Conservation (phyloP, 2,113 vertebrate species). For the Gnathonemus echidnorhynchus region DNA sequence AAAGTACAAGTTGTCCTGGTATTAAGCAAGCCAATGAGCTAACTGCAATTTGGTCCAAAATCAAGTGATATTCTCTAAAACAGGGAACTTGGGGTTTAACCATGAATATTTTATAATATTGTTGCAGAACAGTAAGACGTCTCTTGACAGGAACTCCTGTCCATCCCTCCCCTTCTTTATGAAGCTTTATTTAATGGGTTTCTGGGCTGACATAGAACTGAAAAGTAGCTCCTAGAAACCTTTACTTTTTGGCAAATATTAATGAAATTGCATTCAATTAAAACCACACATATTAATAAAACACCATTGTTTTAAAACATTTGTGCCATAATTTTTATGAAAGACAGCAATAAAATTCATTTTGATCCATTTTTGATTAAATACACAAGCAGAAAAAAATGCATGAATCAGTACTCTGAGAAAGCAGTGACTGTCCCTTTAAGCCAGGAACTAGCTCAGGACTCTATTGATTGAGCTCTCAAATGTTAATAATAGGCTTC, state of each 20-base stretch:
- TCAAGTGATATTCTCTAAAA: constrained; percentile 2
- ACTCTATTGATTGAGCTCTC: neutral
- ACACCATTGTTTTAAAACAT: neutral
- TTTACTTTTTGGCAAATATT: neutral
- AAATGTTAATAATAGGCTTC: constrained; percentile 13
- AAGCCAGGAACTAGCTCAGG: neutral
- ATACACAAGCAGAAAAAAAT: neutral
- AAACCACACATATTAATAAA: neutral
- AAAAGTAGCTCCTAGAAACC: neutral
- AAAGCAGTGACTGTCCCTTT: neutral
- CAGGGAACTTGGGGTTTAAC: neutral
- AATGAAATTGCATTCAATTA: neutral
- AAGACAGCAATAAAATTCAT: neutral
- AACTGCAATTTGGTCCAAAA: constrained; percentile 21
- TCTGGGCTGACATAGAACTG: neutral
- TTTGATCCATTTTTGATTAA: neutral
- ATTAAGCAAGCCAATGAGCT: neutral
- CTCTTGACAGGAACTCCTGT: neutral
- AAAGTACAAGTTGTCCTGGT: constrained; percentile 9
- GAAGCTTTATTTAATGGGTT: neutral
- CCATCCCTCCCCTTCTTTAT: neutral
- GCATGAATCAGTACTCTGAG: neutral
- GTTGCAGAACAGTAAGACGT: neutral
- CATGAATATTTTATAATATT: constrained; percentile 15
- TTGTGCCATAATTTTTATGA: neutral